These are phyloP conservation scores for Ptychodera flava DNA, from an alignment of 35 echinoderm and acorn worm genomes.

Conservation along the genomic window DNA sequence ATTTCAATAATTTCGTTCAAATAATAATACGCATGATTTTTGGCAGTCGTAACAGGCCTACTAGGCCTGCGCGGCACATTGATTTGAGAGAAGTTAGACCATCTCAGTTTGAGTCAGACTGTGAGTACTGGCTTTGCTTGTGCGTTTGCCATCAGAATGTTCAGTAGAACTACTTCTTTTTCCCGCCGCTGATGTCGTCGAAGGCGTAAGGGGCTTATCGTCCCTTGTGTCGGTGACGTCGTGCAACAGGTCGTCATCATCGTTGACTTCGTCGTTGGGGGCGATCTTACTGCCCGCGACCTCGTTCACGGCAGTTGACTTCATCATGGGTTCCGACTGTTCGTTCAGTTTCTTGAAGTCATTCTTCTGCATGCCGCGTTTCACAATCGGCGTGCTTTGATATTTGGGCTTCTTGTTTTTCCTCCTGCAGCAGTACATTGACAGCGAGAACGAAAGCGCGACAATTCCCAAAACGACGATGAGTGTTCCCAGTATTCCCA, in stretches of 20 bases:
- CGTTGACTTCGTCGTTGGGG: not conserved
- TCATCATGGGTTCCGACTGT: not conserved
- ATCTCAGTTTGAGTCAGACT: not conserved
- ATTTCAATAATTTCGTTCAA: not conserved
- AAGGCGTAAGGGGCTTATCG: not conserved
- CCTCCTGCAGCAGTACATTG: not conserved
- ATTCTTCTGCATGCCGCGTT: not conserved
- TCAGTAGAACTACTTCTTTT: not conserved
- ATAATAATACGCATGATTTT: not conserved
- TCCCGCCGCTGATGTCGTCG: not conserved
- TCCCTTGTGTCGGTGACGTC: not conserved
- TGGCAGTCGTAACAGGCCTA: not conserved
- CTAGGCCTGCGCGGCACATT: not conserved
- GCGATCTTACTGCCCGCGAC: not conserved
- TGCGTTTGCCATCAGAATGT: not conserved
- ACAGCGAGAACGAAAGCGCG: not conserved
- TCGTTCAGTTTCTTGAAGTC: not conserved
- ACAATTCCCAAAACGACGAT: not conserved
- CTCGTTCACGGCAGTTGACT: not conserved
- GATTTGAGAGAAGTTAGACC: not conserved
- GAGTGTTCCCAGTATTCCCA: not conserved
- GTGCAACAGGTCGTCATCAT: not conserved
- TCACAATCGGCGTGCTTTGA: not conserved
- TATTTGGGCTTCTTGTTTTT: not conserved
- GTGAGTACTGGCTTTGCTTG: not conserved